Base-by-base conservation (phyloP, 2,888 invertebrate species). In the Plemyria rubiginata region DNA sequence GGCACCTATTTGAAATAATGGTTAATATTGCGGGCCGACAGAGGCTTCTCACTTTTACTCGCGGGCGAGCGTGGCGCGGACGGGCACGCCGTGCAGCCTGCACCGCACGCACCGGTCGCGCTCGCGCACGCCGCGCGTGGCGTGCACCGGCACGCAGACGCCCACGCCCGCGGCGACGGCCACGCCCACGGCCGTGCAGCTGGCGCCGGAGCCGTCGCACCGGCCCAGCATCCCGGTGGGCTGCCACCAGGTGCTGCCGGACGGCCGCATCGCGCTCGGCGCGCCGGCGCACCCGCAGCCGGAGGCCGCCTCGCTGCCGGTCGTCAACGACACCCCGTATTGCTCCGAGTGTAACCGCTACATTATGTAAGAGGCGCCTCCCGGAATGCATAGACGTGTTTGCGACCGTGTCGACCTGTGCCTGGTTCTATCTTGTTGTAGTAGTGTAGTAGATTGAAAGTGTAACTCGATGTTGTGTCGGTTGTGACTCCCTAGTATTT, bases 331-430 rank as follows among this genome's bases (percentile, higher is more conserved):
- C 81, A 92, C 94, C 74, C 95, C 95, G 65, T 92, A 94, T 87
- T 98, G 98, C 94, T 95, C 95, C 82, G 96, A 96, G 82, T 98
- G 98, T 94, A 96, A 96, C 92, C 95, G 96, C 88, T 94, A 96
- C 84, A 97, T 98, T 89, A 96, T 96, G 98, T 98, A 96, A 96
- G 96, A 95, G 93, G 90, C 88, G 84, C 77, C 81, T 78, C 78
- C 76, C 79, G 80, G 86, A 84, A 87, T 91, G 91, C 85, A 88
- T 86, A 86, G 85, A 85, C 87, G 88, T 88, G 88, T 90, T 90
- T 92, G 92, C 92, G 87, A 89, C 91, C 92, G 92, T 92, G 92
- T 90, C 92, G 90, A 88, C 85, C 85, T 91, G 85, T 90, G 90
- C 85, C 78, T 87, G 85, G 83, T 78, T 80, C 73, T 85, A 80